phyloP scores from a whole-genome alignment of 2,113 vertebrate species.

The Pollachius pollachius region DNA sequence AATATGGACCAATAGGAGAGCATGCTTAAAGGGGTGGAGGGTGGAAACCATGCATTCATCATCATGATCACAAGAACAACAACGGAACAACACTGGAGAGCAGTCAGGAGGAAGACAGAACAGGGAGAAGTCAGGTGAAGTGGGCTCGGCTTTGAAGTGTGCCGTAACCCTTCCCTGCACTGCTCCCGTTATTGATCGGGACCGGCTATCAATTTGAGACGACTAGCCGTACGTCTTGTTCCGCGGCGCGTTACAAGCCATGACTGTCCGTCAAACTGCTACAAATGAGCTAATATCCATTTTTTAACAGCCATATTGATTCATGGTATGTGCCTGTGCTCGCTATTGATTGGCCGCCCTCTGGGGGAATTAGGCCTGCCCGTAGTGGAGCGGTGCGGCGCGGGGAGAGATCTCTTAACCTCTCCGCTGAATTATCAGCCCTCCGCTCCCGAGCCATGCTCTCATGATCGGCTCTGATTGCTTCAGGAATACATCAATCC shows the following conservation, averaged over 20 bases:
- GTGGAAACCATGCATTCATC: slow-evolving; percentile 47
- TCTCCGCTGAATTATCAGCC: slow-evolving; percentile 56
- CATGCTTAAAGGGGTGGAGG: slow-evolving; percentile 40
- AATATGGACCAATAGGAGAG: slow-evolving; percentile 25
- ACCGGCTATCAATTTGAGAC: slow-evolving; percentile 54
- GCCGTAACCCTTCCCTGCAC: slow-evolving; percentile 27
- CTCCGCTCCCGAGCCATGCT: background rate
- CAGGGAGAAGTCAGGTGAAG: too few species aligned
- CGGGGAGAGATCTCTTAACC: slow-evolving; percentile 64
- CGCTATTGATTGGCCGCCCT: slow-evolving; percentile 72
- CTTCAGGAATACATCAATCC: slow-evolving; percentile 23
- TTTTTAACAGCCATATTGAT: slow-evolving; percentile 78
- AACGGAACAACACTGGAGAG: too few species aligned
- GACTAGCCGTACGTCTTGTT: slow-evolving; percentile 31
- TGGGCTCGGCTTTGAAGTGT: background rate
- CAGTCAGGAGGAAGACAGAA: too few species aligned
- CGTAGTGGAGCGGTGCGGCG: background rate
- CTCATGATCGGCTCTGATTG: slow-evolving; percentile 21
- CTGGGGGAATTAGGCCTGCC: slow-evolving; percentile 72
- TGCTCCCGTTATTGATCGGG: slow-evolving; percentile 43
- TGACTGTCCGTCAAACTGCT: slow-evolving; percentile 76
- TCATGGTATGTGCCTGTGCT: slow-evolving; percentile 71
- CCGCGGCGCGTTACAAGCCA: slow-evolving; percentile 14
- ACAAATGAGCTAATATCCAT: slow-evolving; percentile 82
- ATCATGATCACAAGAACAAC: slow-evolving; percentile 14